Evolutionary conservation across 2,797 vertebrate species (phyloP).

Genomic region (Pempheris klunzingeri): DNA sequence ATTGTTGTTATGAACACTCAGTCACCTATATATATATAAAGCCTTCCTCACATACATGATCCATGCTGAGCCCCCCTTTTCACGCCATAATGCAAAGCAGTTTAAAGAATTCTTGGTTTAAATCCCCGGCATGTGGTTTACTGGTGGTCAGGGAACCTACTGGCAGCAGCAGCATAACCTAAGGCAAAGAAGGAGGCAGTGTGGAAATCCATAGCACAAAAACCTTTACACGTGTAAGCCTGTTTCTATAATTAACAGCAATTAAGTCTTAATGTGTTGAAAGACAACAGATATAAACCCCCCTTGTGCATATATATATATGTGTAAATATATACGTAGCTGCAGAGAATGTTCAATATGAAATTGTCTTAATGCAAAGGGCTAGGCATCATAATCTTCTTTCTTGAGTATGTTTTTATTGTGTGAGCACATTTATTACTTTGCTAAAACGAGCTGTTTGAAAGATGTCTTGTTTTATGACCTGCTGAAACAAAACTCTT

Average conservation of each 20-base stretch:
- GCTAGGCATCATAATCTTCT: not conserved
- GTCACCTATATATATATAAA: not conserved
- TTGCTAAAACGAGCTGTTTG: not conserved
- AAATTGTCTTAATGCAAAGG: slow-evolving; percentile 3
- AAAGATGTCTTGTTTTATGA: no score
- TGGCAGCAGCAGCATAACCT: slow-evolving; percentile 13
- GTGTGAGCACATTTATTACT: not conserved
- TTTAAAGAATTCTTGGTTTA: slow-evolving; percentile 59
- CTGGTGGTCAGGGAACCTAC: slow-evolving; percentile 18
- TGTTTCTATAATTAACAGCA: not conserved
- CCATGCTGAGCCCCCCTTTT: slow-evolving; percentile 48
- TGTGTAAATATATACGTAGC: no score
- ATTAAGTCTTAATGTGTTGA: not conserved
- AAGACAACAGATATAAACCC: not conserved
- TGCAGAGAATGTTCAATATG: not conserved
- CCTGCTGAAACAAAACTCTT: not conserved
- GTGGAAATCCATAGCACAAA: slow-evolving; percentile 5
- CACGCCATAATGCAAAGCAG: slow-evolving; percentile 58
- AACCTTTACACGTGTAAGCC: not conserved
- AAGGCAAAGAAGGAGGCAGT: slow-evolving; percentile 12
- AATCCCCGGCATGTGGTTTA: slow-evolving; percentile 58
- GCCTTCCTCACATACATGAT: slow-evolving; percentile 28
- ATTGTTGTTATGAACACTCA: not conserved
- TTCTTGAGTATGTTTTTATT: not conserved
- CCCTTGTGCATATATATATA: not conserved